These are phyloP conservation scores for Agapornis roseicollis DNA, from an alignment of 2,113 vertebrate species.

Conservation along the genomic window DNA sequence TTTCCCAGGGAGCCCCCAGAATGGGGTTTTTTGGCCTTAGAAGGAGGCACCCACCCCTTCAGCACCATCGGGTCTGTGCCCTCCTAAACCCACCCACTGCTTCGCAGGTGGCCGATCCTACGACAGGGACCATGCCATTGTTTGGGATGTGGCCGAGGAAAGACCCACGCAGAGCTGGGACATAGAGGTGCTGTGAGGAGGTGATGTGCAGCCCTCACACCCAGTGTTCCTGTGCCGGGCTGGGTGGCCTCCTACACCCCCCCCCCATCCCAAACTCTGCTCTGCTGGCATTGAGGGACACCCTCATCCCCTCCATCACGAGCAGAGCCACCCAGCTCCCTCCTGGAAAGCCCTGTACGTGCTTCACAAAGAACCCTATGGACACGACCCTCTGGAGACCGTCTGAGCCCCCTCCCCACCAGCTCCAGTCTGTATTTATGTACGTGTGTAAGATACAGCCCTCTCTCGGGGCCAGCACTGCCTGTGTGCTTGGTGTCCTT, in stretches of 20 bases:
- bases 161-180: slow-evolving; percentile 86
- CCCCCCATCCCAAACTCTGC: neutral
- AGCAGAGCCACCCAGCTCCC: too few relatives aligned
- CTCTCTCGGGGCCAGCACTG: neutral
- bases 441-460: slow-evolving; percentile 35
- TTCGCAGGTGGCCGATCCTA: slow-evolving; percentile 84
- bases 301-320: rapidly evolving
- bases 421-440: slow-evolving; percentile 51
- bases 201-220: rapidly evolving
- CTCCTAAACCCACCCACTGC: neutral
- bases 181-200: slow-evolving; percentile 78
- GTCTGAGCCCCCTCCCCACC: neutral
- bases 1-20: neutral
- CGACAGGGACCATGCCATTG: slow-evolving; percentile 85
- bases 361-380: rapidly evolving
- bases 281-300: neutral
- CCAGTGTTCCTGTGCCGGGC: rapidly evolving
- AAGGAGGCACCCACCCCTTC: neutral
- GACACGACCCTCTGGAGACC: rapidly evolving
- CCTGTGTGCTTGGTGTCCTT: neutral
- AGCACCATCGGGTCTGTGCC: neutral
- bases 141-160: slow-evolving; percentile 79
- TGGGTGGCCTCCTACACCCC: neutral
- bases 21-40: rapidly evolving
- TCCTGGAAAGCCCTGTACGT: rapidly evolving